A percentile compares a stretch with the other conserved stretches of the same genome.
These are phyloP conservation scores for Uloborus plumipes DNA, from an alignment of 2,888 invertebrate species.

Conservation along the genomic window DNA sequence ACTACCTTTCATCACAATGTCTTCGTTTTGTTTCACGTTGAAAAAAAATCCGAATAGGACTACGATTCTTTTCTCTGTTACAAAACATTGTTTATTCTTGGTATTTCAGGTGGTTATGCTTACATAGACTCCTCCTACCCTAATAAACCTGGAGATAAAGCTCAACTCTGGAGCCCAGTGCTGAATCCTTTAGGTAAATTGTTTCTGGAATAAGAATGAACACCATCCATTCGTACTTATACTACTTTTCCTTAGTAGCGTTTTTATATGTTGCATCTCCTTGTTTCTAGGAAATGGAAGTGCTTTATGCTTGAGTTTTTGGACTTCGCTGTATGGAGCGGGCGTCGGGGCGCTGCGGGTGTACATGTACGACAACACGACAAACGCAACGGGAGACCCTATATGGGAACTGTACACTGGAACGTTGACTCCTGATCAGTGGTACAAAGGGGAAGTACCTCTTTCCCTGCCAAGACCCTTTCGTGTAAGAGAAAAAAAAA, in stretches of 20 bases:
- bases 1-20: too few relatives aligned
- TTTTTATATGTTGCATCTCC: neutral
- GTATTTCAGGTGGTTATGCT: slow-evolving; percentile 74
- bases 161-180: slow-evolving; percentile 74
- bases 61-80: too few relatives aligned
- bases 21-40: too few relatives aligned
- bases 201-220: neutral
- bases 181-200: slow-evolving; percentile 46
- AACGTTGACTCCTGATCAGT: slow-evolving; percentile 74
- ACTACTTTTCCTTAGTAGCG: too few relatives aligned
- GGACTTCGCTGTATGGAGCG: slow-evolving; percentile 76
- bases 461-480: slow-evolving; percentile 73
- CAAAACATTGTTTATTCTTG: slow-evolving; percentile 36
- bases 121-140: slow-evolving; percentile 76
- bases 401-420: slow-evolving; percentile 76
- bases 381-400: slow-evolving; percentile 68
- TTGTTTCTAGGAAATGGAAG: slow-evolving; percentile 67
- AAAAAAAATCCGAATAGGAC: too few relatives aligned
- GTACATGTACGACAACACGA: slow-evolving; percentile 68
- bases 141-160: slow-evolving; percentile 75
- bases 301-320: slow-evolving; percentile 75
- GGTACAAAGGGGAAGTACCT: slow-evolving; percentile 77
- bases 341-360: slow-evolving; percentile 75
- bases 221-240: too few relatives aligned
- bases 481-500: slow-evolving; percentile 70